These are phyloP conservation scores for Falco biarmicus DNA, from an alignment of 2,797 vertebrate species.

Conservation along the genomic window DNA sequence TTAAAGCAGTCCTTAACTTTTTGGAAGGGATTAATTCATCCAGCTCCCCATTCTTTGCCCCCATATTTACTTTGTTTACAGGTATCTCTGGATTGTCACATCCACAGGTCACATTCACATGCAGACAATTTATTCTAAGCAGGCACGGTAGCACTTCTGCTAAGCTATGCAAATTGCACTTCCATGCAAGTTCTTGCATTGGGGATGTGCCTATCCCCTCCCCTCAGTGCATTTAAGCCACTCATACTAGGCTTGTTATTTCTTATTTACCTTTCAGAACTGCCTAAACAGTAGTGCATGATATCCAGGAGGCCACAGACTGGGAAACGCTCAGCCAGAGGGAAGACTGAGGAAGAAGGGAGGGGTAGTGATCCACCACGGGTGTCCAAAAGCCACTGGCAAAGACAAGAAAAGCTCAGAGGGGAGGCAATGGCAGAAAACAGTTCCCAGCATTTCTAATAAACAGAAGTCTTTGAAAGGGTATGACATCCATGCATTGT, in stretches of 20 bases:
- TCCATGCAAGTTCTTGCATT: neutral
- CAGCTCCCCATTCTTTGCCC: neutral
- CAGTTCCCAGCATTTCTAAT: neutral
- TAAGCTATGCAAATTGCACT: neutral
- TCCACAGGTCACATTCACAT: neutral
- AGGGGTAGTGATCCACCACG: fast-evolving
- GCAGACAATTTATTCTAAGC: neutral
- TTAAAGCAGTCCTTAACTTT: neutral
- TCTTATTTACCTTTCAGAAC: neutral
- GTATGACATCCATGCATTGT: neutral
- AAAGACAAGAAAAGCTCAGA: neutral
- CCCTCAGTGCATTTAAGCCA: neutral
- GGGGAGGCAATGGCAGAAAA: neutral
- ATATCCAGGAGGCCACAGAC: neutral
- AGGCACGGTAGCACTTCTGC: neutral
- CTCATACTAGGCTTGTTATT: neutral
- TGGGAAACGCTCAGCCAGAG: neutral
- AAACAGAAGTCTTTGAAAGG: neutral
- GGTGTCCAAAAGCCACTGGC: neutral
- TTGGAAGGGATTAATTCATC: neutral
- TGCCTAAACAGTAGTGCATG: neutral
- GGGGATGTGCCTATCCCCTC: neutral
- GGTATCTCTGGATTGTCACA: neutral
- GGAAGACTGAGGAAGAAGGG: neutral
- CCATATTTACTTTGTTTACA: neutral